Percentiles rank a stretch among this genome's conserved stretches.
These are phyloP conservation scores for Rhodophaea formosa DNA, from an alignment of 2,888 invertebrate genomes.

Conservation along the genomic window DNA sequence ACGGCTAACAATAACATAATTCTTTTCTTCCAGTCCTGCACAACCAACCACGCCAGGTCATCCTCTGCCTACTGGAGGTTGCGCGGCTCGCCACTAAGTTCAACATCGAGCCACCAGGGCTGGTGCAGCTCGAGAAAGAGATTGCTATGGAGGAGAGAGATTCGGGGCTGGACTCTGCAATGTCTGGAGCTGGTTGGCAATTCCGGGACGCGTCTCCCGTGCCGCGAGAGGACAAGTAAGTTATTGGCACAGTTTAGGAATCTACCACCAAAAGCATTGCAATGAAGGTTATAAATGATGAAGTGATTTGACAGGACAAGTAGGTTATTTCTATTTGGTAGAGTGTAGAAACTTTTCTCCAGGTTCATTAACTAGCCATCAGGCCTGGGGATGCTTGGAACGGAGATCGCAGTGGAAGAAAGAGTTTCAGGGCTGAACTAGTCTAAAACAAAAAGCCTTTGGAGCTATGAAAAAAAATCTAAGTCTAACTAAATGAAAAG, in stretches of 20 bases:
- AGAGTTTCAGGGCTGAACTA: too few species aligned
- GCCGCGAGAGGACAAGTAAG: constrained; percentile 50
- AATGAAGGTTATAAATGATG: too few species aligned
- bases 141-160: constrained; percentile 90
- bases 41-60: constrained; percentile 91
- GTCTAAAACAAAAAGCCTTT: too few species aligned
- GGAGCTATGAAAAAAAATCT: too few species aligned
- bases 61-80: constrained; percentile 91
- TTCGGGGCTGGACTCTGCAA: constrained; percentile 83
- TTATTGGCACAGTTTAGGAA: constrained; percentile 1
- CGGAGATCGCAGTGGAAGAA: too few species aligned
- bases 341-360: too few species aligned
- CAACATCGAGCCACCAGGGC: constrained; percentile 89
- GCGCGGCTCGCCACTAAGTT: constrained; percentile 89
- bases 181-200: constrained; percentile 85
- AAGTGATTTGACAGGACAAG: constrained; percentile 50
- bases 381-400: too few species aligned
- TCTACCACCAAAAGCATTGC: too few species aligned
- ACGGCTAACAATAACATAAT: too few species aligned
- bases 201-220: constrained; percentile 77
- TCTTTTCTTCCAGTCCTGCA: constrained; percentile 88
- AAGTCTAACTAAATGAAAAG: too few species aligned
- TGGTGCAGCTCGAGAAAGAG: constrained; percentile 92
- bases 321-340: constrained; percentile 35
- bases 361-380: too few species aligned